These are phyloP conservation scores for Orthosia gothica DNA, from an alignment of 2,888 invertebrate genomes.

Conservation along the genomic window DNA sequence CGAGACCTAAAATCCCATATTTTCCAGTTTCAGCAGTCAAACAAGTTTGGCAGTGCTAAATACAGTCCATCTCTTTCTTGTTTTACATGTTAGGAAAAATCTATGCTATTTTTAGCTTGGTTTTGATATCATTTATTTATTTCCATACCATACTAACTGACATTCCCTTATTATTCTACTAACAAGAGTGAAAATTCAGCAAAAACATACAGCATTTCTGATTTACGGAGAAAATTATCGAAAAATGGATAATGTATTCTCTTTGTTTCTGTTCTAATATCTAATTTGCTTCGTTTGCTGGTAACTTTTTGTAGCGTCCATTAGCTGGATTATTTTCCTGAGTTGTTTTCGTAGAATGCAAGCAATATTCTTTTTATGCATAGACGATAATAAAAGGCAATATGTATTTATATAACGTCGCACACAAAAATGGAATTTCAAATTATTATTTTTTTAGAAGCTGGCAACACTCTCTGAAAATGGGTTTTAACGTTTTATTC, in stretches of 20 bases:
- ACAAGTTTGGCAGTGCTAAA: neutral
- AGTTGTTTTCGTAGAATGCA: constrained; percentile 24
- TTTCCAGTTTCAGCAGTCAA: neutral
- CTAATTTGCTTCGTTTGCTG: constrained; percentile 45
- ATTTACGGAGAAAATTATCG: neutral
- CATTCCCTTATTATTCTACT: neutral
- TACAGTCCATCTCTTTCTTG: neutral
- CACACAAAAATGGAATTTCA: constrained; percentile 12
- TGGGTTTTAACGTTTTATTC: neutral
- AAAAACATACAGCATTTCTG: neutral
- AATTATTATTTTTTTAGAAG: neutral
- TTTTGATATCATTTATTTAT: too few species aligned
- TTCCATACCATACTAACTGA: too few species aligned
- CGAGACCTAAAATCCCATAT: neutral
- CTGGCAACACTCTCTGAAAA: neutral
- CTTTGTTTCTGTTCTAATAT: constrained; percentile 27
- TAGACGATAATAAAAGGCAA: constrained; percentile 26
- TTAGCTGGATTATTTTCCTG: constrained; percentile 53
- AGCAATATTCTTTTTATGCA: constrained; percentile 32
- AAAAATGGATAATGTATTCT: constrained; percentile 2
- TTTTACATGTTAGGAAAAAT: neutral
- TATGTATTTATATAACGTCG: neutral
- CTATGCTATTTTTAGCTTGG: too few species aligned
- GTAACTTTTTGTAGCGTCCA: constrained; percentile 39
- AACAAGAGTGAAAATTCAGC: neutral